These are phyloP conservation scores for Gasteruption jaculator DNA, from an alignment of 2,888 invertebrate species.

Conservation along the genomic window DNA sequence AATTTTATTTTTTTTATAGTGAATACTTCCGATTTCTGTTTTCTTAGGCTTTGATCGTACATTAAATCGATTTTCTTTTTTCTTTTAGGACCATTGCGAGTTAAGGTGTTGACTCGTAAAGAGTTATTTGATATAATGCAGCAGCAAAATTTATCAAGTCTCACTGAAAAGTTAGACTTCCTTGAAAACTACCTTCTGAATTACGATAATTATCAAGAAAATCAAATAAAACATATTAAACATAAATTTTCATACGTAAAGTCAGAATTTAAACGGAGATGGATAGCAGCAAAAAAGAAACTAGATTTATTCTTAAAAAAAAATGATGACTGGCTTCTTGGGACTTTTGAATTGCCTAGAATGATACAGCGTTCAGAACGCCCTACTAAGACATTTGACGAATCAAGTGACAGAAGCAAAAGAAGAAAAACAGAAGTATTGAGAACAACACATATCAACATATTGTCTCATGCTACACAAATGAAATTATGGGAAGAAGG, in stretches of 20 bases:
- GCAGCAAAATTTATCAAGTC: conserved; percentile 20
- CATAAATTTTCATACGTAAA: background rate
- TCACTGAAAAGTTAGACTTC: conserved; percentile 17
- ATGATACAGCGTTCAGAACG: background rate
- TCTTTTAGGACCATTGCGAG: background rate
- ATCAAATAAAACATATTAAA: background rate
- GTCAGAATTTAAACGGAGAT: background rate
- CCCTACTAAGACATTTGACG: background rate
- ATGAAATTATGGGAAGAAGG: background rate
- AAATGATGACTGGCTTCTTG: background rate
- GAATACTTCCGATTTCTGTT: no score
- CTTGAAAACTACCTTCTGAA: conserved; percentile 10
- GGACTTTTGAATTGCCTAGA: background rate
- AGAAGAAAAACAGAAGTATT: background rate
- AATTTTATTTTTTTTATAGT: no score
- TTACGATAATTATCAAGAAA: background rate
- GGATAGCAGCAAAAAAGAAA: no score
- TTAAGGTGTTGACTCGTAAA: conserved; percentile 15
- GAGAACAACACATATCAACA: no score
- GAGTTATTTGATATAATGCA: conserved; percentile 19
- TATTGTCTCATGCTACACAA: no score
- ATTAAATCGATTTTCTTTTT: background rate
- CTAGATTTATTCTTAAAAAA: background rate
- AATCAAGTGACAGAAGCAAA: conserved; percentile 1
- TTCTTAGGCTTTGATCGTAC: no score